These are phyloP conservation scores for Pyrgus malvae DNA, from an alignment of 2,888 invertebrate species.

Conservation along the genomic window DNA sequence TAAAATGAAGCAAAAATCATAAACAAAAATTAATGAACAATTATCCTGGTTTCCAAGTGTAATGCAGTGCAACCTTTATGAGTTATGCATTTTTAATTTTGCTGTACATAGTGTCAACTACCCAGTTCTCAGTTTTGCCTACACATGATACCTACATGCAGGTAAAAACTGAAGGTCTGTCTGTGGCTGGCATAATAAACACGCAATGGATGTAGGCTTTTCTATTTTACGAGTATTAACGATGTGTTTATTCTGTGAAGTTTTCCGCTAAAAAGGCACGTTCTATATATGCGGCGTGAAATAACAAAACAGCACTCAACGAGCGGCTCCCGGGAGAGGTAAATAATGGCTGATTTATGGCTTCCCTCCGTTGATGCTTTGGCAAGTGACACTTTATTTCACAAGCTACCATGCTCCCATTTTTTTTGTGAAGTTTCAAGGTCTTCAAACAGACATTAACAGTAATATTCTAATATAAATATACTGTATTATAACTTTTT, in stretches of 20 bases:
- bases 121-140: too few relatives aligned
- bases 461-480: neutral
- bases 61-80: too few relatives aligned
- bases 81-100: too few relatives aligned
- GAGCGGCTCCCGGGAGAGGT: constrained; percentile 11
- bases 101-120: too few relatives aligned
- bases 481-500: too few relatives aligned
- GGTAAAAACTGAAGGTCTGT: too few relatives aligned
- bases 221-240: neutral
- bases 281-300: neutral
- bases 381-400: constrained; percentile 15
- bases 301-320: constrained; percentile 15
- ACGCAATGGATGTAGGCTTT: too few relatives aligned
- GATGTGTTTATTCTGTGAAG: neutral
- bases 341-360: constrained; percentile 18
- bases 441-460: neutral
- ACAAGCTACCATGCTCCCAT: constrained; percentile 5
- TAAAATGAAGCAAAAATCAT: too few relatives aligned
- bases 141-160: too few relatives aligned
- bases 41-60: too few relatives aligned
- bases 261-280: neutral
- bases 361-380: constrained; percentile 13
- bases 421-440: neutral
- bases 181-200: too few relatives aligned
- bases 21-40: too few relatives aligned